phyloP scores from a whole-genome alignment of 2,113 vertebrate genomes.

The Tiliqua scincoides region DNA sequence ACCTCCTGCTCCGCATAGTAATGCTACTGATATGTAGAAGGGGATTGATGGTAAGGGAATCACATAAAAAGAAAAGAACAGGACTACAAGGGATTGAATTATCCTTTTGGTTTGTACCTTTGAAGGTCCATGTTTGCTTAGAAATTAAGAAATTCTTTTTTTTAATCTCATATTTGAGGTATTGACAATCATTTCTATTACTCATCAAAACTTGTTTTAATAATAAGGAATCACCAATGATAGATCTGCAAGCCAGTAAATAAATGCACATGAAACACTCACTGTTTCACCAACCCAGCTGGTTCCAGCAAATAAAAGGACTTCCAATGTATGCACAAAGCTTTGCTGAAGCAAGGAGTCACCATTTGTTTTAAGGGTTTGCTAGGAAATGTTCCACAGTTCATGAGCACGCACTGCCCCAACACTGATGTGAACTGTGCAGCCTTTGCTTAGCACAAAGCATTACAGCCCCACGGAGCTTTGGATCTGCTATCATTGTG shows the following conservation, averaged over 20 bases:
- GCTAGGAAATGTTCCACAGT: neutral
- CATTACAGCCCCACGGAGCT: neutral
- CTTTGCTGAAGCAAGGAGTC: neutral
- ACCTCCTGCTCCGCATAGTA: no score
- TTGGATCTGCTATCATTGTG: conserved; percentile 14
- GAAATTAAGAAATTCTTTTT: neutral
- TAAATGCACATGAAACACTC: neutral
- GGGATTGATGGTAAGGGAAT: no score
- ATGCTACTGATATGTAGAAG: no score
- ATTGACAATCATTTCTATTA: neutral
- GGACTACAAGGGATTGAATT: neutral
- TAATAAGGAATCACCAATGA: neutral
- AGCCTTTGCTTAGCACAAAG: neutral
- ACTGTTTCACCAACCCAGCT: neutral
- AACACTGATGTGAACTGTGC: neutral
- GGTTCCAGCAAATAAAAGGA: neutral
- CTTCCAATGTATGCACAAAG: neutral
- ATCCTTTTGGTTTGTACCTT: neutral
- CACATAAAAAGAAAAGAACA: neutral
- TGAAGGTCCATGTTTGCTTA: neutral
- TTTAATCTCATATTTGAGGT: neutral
- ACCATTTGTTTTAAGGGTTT: neutral
- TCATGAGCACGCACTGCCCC: neutral
- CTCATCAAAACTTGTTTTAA: neutral
- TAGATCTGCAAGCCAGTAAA: accelerated